A percentile compares a stretch with the other conserved stretches of the same genome.
Conservation (phyloP, 1,140 invertebrate genomes). For the Rhizoglyphus robini region DNA sequence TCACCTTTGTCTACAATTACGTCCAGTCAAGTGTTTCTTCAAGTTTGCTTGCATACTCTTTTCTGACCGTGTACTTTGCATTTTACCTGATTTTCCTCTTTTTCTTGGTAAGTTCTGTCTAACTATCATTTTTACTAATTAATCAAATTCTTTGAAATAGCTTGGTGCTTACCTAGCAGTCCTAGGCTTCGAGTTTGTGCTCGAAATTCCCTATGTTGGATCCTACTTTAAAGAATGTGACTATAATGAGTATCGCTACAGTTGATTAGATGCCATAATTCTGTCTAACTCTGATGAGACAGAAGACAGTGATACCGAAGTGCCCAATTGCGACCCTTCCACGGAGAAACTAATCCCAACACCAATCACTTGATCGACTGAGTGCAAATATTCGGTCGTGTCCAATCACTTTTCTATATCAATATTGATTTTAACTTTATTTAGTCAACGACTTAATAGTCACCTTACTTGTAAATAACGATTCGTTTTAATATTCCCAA, state of each 20-base stretch:
- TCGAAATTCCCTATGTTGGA: slow-evolving; percentile 17
- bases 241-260: slow-evolving; percentile 19
- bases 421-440: background rate
- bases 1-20: slow-evolving; percentile 32
- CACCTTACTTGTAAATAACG: no score
- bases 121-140: slow-evolving; percentile 9
- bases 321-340: background rate
- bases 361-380: no score
- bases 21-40: slow-evolving; percentile 6
- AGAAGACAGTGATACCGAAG: background rate
- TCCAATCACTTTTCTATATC: background rate
- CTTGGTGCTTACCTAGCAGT: slow-evolving; percentile 19
- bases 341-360: no score
- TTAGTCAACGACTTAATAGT: background rate
- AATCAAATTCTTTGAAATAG: background rate
- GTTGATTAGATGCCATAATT: slow-evolving; percentile 5
- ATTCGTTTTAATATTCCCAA: no score
- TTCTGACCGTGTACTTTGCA: slow-evolving; percentile 3
- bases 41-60: background rate
- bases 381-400: no score
- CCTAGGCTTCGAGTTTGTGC: slow-evolving; percentile 13
- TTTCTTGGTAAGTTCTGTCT: slow-evolving; percentile 21
- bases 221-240: slow-evolving; percentile 14
- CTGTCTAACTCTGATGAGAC: background rate
- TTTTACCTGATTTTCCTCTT: slow-evolving; percentile 23